Base-by-base conservation (phyloP, 2,113 vertebrate species). In the Cnemophilus loriae region DNA sequence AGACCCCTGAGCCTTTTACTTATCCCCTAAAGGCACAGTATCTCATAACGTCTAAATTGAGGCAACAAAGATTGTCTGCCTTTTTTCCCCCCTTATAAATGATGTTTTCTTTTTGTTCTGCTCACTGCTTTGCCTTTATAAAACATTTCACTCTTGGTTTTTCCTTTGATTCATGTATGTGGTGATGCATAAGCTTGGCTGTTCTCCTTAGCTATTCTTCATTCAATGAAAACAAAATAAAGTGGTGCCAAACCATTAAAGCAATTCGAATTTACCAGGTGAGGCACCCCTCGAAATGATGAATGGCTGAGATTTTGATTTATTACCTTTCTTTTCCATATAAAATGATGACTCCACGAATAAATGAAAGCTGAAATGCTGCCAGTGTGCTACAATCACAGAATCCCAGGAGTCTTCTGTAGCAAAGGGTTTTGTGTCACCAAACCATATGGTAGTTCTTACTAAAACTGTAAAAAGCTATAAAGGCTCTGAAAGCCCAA, bases 181-280 rank as follows among this genome's bases (percentile, higher is more conserved):
- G 61, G 22, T 53, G 87, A 60, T 77, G 37, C 32, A 39, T 78
- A 63, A 76, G 21, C 63, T 55, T 84, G 49, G 59, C 63, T 95
- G 57, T 11, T 87, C 32, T 89, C 63, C 49, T 87, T 37, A 60
- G 68, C 76, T 73, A 39, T 89, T 81, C 39, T n/a, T 94, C 84
- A 89, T 87, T 78, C 60, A 50, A 42, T 44, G 84, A 81, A 81
- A 60, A 81, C 26, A 81, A 94, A 94, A 93, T 87, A 93, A 89
- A 96, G 87, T 22, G 15, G 65, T 93, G 90, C 74, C 69, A 94
- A 84, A 55, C 39, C 53, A 67, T 87, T 93, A 91, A 93, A 94
- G 63, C 65, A 44, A 64, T 73, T 91, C 17, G 3, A 91, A 89
- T 95, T 68, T 93, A 83, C 77, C 93, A 91, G 80, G 64, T 74